phyloP scores from a whole-genome alignment of 2,113 vertebrate genomes.

The Podarcis cretensis region DNA sequence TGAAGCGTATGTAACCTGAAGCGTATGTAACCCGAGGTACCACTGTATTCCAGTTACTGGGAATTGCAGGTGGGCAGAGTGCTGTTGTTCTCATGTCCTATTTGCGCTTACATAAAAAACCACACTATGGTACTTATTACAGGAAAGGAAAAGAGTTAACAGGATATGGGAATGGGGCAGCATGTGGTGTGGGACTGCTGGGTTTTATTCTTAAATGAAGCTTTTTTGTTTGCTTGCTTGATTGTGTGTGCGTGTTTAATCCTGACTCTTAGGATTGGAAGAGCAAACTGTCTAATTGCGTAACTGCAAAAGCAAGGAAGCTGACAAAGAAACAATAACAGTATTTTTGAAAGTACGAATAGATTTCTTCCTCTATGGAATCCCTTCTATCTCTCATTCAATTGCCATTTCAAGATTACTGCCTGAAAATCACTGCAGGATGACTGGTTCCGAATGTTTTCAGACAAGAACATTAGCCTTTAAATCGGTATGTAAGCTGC shows the following conservation, averaged over 20 bases:
- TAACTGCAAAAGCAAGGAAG: not conserved
- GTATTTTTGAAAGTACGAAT: constrained; percentile 49
- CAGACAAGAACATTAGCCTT: constrained; percentile 69
- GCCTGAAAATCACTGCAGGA: constrained; percentile 69
- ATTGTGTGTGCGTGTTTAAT: not conserved
- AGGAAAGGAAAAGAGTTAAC: not conserved
- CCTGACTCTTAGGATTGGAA: not conserved
- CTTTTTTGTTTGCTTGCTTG: not conserved
- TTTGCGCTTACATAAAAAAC: too few species aligned
- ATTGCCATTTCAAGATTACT: constrained; percentile 59
- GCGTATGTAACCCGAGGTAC: too few species aligned
- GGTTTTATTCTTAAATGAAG: not conserved
- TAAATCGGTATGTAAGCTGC: constrained; percentile 74
- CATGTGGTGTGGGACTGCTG: not conserved
- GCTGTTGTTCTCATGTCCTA: too few species aligned
- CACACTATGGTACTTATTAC: not conserved
- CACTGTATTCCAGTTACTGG: too few species aligned
- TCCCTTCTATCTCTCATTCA: constrained; percentile 51
- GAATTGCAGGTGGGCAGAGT: too few species aligned
- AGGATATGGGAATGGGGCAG: not conserved
- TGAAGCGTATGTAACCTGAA: too few species aligned
- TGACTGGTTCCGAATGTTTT: constrained; percentile 78
- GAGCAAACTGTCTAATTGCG: not conserved
- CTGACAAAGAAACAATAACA: not conserved
- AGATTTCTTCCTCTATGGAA: constrained; percentile 47